Conservation (phyloP, 1,140 invertebrate genomes). For the Heliothis subflexa region DNA sequence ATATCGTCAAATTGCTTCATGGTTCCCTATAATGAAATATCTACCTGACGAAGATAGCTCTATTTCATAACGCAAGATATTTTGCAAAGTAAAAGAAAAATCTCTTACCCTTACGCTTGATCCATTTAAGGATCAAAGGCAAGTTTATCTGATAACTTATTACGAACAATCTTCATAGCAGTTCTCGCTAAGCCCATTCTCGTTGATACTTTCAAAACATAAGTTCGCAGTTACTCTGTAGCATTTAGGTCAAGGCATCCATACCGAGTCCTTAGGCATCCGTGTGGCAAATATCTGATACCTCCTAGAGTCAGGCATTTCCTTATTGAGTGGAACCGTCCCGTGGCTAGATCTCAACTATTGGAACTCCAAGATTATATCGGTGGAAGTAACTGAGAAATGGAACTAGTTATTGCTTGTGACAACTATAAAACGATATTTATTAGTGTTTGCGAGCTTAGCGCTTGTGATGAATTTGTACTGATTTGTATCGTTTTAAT, state of each 20-base stretch:
- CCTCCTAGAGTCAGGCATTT: conserved; percentile 29
- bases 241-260: conserved; percentile 45
- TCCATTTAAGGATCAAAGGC: conserved; percentile 18
- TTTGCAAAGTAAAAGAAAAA: not conserved
- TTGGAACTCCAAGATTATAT: conserved; percentile 46
- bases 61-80: not conserved
- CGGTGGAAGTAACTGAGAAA: conserved; percentile 53
- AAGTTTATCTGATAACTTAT: conserved; percentile 9
- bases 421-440: conserved; percentile 62
- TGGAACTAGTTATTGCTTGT: conserved; percentile 62
- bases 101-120: too few species aligned
- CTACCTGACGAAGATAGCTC: not conserved
- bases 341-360: conserved; percentile 33
- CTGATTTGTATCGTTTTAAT: conserved; percentile 45
- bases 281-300: conserved; percentile 31
- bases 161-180: conserved; percentile 3
- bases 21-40: not conserved
- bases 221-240: conserved; percentile 17
- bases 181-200: conserved; percentile 32
- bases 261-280: conserved; percentile 40
- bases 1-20: conserved; percentile 6
- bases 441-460: conserved; percentile 45
- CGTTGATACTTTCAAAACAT: conserved; percentile 41
- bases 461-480: conserved; percentile 34
- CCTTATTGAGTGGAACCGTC: conserved; percentile 44